Evolutionary conservation across 2,113 vertebrate species (phyloP).

Genomic region (Syngnathoides biaculeatus): DNA sequence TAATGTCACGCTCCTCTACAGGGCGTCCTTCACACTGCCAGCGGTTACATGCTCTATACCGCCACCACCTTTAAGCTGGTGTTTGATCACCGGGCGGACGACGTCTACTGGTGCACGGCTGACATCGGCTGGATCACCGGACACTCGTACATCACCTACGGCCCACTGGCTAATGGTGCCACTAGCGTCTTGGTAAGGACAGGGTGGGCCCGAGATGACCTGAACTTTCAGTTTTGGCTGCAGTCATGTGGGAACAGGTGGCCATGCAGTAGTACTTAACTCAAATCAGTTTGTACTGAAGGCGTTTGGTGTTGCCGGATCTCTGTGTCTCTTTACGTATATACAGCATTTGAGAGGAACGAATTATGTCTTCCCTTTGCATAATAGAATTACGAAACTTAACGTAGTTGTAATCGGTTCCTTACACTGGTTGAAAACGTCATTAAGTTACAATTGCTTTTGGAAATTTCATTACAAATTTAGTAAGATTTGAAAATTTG

Average conservation of each 20-base stretch:
- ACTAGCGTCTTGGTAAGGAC: constrained; percentile 86
- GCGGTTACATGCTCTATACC: constrained; percentile 92
- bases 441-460: too few relatives aligned
- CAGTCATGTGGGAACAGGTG: background rate
- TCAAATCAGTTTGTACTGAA: too few relatives aligned
- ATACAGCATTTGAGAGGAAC: too few relatives aligned
- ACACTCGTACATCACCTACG: constrained; percentile 94
- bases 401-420: too few relatives aligned
- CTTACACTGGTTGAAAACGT: too few relatives aligned
- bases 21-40: constrained; percentile 91
- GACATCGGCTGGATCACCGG: constrained; percentile 98
- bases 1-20: constrained; percentile 36
- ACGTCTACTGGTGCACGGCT: constrained; percentile 96
- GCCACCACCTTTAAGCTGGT: constrained; percentile 92
- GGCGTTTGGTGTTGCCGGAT: too few relatives aligned
- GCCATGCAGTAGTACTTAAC: background rate
- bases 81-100: constrained; percentile 87
- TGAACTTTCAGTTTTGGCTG: too few relatives aligned
- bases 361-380: too few relatives aligned
- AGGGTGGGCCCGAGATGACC: background rate
- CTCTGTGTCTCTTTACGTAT: too few relatives aligned
- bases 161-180: constrained; percentile 90
- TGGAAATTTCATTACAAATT: too few relatives aligned
- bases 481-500: too few relatives aligned
- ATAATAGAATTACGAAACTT: too few relatives aligned